Conservation (phyloP, 2,888 invertebrate genomes). For the Meliscaeva auricollis region DNA sequence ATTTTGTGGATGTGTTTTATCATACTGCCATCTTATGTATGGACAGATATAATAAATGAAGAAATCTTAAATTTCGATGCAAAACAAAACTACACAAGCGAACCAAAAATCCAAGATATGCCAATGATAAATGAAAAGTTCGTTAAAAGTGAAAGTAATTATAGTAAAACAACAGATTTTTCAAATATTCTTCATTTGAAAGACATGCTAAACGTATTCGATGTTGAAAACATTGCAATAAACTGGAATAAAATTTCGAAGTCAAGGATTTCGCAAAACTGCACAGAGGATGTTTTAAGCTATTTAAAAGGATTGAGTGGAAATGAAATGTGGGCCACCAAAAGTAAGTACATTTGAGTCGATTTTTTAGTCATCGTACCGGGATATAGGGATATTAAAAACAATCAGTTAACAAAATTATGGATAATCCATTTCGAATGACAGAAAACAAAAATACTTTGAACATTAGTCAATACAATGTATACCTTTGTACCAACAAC, state of each 20-base stretch:
- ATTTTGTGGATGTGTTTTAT: constrained; percentile 17
- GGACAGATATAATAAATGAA: constrained; percentile 49
- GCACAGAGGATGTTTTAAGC: constrained; percentile 81
- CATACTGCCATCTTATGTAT: not conserved
- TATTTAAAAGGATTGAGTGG: constrained; percentile 81
- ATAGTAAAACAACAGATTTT: constrained; percentile 77
- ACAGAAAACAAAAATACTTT: no score
- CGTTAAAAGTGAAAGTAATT: constrained; percentile 41
- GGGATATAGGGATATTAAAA: no score
- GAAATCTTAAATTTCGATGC: constrained; percentile 18
- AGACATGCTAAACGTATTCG: constrained; percentile 82
- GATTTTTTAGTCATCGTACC: no score
- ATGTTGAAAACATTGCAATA: constrained; percentile 80
- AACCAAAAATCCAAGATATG: constrained; percentile 31
- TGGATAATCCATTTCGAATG: no score
- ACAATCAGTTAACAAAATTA: no score
- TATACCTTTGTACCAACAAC: no score
- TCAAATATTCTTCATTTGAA: constrained; percentile 80
- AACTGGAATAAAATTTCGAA: constrained; percentile 80
- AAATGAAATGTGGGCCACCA: constrained; percentile 82
- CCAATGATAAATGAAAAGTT: constrained; percentile 45
- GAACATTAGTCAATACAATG: no score
- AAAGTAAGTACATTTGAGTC: constrained; percentile 80
- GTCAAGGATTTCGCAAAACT: constrained; percentile 79
- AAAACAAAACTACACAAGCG: constrained; percentile 43